Evolutionary conservation across 2,888 invertebrate species (phyloP), one percentile per base, ranked within the genome.

Genomic region (Lycia hirtaria): DNA sequence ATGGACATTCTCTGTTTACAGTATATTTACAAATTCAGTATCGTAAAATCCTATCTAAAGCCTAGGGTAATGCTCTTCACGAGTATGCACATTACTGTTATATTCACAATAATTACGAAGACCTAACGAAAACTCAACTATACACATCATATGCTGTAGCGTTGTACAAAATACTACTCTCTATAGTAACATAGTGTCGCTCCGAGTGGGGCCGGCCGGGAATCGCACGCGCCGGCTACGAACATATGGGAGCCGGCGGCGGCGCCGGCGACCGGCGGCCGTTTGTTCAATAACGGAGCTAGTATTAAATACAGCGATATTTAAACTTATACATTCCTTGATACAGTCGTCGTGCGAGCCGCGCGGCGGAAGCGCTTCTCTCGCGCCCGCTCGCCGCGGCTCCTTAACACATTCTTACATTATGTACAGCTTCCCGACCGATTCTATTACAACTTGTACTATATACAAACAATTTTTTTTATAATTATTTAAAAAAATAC

Each of bases 21-120:
- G 77, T 92, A 91, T 91, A 92, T 91, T 90, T 92, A 91, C 92
- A 92, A 84, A 75, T 85, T 89, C 86, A 83, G 85, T 88, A 89
- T 84, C 76, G 80, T 85, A 87, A n/a, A 80, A 87, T 87, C 84
- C 88, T 87, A 88, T 75, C 65, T 74, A 77, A 90, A 76, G 72
- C 78, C 84, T 85, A 86, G 73, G 77, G 75, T 83, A 87, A 88
- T 86, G 81, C 76, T 64, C 77, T 80, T 83, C 80, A 83, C 72
- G 77, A 85, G 80, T 84, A 79, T 56, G 56, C 32, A 82, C 53
- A 83, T 87, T 89, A 88, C 85, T 85, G 88, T 85, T 62, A 87
- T 88, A 88, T 89, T 87, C 88, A 92, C 91, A 92, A 89, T 91
- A 88, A 87, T 86, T 78, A 87, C 77, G 83, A 85, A 78, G 77